Base-by-base conservation (phyloP, 2,113 vertebrate species). In the Aptenodytes patagonicus region DNA sequence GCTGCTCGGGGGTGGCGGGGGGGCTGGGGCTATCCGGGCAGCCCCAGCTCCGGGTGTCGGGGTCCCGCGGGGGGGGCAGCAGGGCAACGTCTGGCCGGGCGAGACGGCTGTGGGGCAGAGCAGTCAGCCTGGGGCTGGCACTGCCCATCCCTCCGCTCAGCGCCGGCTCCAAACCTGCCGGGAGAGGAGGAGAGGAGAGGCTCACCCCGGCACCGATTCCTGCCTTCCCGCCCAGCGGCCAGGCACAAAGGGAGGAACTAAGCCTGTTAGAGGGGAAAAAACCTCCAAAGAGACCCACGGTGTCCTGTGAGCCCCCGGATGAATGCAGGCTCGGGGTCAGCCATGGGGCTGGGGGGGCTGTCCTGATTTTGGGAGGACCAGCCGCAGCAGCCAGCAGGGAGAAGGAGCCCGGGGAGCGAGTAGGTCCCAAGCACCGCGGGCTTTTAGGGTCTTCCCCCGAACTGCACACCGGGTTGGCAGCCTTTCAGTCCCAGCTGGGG, bases 91-190 rank as follows among this genome's bases (percentile, higher is more conserved):
- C 98, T 6, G 98, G 94, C 82, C 98, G 98, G 94, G 90, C 60
- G 75, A 91, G 95, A 95, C 95, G 96, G 91, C 92, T 52, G 10
- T 96, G 86, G 89, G 98, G 88, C 90, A 96, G 69, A 93, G 97
- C 1, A 38, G 85, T 87, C 96, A 98, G 97, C 78, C 98, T 98
- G 1, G 97, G 97, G 90, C 98, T 98, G 90, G 98, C 92, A 22
- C 98, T 99, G 97, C 98, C 98, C 99, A 99, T 99, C 89, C 92
- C 87, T 90, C 84, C 1, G 22, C 94, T 91, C 47, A 66, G 96
- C 49, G 32, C 69, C 20, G 46, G 19, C 65, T 96, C 91, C 64
- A 83, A 12, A 96, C 97, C 97, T 98, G 85, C 86, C 10, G 8
- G 92, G 95, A 89, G 36, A 60, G 28, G 82, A 89, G 91, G 52